Evolutionary conservation across 2,113 vertebrate genomes (phyloP).

Genomic region (Poeciliopsis retropinna): DNA sequence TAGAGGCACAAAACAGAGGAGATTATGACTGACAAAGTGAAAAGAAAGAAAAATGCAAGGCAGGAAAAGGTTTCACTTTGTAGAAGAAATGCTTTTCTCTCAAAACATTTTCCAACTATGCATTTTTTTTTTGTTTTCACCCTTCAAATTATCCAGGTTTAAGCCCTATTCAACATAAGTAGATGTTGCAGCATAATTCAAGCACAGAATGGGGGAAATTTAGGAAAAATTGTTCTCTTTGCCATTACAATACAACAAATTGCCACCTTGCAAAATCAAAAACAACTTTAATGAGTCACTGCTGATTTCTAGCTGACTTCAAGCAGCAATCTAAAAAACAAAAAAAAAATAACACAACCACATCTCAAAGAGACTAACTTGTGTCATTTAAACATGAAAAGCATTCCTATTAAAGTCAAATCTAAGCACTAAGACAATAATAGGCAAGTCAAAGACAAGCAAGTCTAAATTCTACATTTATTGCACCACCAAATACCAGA

Average conservation of each 20-base stretch:
- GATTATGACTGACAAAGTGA: conserved; percentile 26
- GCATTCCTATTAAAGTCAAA: no score
- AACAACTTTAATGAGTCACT: not conserved
- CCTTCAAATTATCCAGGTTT: not conserved
- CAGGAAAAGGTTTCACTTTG: conserved; percentile 14
- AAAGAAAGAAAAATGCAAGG: conserved; percentile 30
- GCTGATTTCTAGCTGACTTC: not conserved
- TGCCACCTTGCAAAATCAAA: not conserved
- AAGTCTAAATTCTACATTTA: no score
- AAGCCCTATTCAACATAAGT: not conserved
- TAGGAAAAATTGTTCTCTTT: not conserved
- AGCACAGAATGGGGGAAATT: no score
- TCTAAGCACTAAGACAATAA: no score
- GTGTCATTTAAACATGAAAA: no score
- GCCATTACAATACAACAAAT: not conserved
- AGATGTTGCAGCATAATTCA: not conserved
- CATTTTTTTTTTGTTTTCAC: not conserved
- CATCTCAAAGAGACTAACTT: not conserved
- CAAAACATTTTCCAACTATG: conserved; percentile 21
- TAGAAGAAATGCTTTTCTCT: not conserved
- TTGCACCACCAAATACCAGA: no score
- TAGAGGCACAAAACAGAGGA: conserved; percentile 23
- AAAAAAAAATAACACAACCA: not conserved
- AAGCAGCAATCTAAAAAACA: not conserved
- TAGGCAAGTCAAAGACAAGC: no score